Percentiles rank a stretch among this genome's conserved stretches.
Evolutionary conservation across 2,888 invertebrate species (phyloP).

Genomic region (Synanthedon tipuliformis): DNA sequence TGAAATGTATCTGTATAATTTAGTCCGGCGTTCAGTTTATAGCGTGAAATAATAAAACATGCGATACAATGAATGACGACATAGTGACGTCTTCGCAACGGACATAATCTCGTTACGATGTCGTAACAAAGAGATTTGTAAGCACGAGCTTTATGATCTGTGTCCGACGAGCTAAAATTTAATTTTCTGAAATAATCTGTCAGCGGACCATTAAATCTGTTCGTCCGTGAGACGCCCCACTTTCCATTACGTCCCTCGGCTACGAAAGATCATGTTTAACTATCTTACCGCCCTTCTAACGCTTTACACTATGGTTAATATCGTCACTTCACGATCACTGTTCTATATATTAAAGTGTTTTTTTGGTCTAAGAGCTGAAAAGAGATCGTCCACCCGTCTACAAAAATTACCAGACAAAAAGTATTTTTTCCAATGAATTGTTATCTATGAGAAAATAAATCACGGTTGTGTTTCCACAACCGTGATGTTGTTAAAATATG

Average conservation of each 20-base stretch:
- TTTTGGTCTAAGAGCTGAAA: too few species aligned
- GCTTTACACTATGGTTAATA: too few species aligned
- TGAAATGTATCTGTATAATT: constrained; percentile 52
- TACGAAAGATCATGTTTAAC: not conserved
- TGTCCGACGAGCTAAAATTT: constrained; percentile 69
- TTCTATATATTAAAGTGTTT: too few species aligned
- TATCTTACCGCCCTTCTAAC: too few species aligned
- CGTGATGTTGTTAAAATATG: too few species aligned
- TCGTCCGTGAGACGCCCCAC: constrained; percentile 32
- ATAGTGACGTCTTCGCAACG: constrained; percentile 61
- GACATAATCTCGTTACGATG: constrained; percentile 70
- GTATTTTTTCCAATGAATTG: too few species aligned
- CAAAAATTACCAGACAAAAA: too few species aligned
- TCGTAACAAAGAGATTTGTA: constrained; percentile 71
- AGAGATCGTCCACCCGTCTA: too few species aligned
- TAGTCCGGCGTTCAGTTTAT: constrained; percentile 39
- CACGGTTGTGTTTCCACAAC: too few species aligned
- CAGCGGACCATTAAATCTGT: constrained; percentile 63
- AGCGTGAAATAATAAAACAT: constrained; percentile 61
- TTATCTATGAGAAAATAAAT: too few species aligned
- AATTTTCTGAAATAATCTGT: constrained; percentile 70
- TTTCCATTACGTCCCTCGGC: not conserved
- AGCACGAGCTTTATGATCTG: constrained; percentile 68
- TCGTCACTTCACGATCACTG: too few species aligned
- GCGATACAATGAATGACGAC: constrained; percentile 51